Evolutionary conservation across 2,797 vertebrate species (phyloP).

Genomic region (Fratercula arctica): DNA sequence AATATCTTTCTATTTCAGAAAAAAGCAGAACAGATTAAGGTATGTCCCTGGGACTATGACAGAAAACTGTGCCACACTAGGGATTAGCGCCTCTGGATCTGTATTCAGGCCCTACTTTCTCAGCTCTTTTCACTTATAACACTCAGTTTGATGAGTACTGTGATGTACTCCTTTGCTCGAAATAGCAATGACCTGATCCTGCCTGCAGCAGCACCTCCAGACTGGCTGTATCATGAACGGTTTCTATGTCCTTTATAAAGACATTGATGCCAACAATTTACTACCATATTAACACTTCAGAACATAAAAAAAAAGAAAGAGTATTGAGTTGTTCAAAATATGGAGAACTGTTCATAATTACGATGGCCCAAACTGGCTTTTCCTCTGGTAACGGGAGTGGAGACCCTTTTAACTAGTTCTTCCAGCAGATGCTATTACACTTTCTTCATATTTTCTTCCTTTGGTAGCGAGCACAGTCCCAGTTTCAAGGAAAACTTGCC

Average conservation of each 20-base stretch:
- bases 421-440: not conserved
- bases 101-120: not conserved
- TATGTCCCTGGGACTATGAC: not conserved
- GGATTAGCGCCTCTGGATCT: not conserved
- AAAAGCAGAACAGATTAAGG: not conserved
- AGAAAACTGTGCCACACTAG: not conserved
- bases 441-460: not conserved
- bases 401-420: not conserved
- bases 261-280: not conserved
- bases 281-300: not conserved
- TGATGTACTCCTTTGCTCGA: not conserved
- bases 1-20: not conserved
- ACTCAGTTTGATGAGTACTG: not conserved
- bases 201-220: not conserved
- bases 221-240: not conserved
- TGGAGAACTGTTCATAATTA: not conserved
- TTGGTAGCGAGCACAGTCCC: fast-evolving
- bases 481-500: not conserved
- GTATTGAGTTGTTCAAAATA: not conserved
- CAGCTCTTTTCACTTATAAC: not conserved
- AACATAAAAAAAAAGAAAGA: not conserved
- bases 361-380: not conserved
- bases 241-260: not conserved
- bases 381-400: not conserved
- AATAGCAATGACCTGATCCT: not conserved